Evolutionary conservation across 2,113 vertebrate species (phyloP).

Genomic region (Zeus faber): DNA sequence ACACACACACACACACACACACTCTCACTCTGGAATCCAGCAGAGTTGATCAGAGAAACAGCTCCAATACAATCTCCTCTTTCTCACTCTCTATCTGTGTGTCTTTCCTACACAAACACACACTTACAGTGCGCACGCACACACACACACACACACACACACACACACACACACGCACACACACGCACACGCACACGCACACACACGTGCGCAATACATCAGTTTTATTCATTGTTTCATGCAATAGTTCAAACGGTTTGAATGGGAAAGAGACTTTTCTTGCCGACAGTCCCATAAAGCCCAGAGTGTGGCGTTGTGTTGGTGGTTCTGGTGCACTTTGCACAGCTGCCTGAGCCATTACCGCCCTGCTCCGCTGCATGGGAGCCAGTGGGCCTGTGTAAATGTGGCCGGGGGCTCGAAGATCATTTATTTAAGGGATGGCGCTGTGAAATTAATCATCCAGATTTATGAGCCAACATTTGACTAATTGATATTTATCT

Average conservation of each 20-base stretch:
- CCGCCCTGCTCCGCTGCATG: slow-evolving; percentile 22
- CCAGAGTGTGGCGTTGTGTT: no score
- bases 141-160: slow-evolving; percentile 8
- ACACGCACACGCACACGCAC: slow-evolving; percentile 3
- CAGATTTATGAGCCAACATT: slow-evolving; percentile 47
- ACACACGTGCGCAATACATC: not conserved
- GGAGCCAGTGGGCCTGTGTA: slow-evolving; percentile 33
- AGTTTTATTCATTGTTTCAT: not conserved
- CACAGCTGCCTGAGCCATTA: slow-evolving; percentile 48
- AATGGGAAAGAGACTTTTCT: no score
- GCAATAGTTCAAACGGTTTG: not conserved
- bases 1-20: not conserved
- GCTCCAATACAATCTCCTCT: not conserved
- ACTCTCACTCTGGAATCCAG: not conserved
- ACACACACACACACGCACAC: slow-evolving; percentile 11
- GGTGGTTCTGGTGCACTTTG: slow-evolving; percentile 23
- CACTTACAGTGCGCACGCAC: not conserved
- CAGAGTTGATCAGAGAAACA: no score
- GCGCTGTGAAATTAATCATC: slow-evolving; percentile 60
- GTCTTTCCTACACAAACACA: slow-evolving; percentile 18
- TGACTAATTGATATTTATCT: slow-evolving; percentile 55
- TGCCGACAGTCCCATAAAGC: no score
- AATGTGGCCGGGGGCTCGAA: slow-evolving; percentile 49
- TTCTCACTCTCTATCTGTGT: no score
- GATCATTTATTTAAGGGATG: slow-evolving; percentile 52